phyloP scores from a whole-genome alignment of 2,113 vertebrate species.

The Triplophysa siluroides region DNA sequence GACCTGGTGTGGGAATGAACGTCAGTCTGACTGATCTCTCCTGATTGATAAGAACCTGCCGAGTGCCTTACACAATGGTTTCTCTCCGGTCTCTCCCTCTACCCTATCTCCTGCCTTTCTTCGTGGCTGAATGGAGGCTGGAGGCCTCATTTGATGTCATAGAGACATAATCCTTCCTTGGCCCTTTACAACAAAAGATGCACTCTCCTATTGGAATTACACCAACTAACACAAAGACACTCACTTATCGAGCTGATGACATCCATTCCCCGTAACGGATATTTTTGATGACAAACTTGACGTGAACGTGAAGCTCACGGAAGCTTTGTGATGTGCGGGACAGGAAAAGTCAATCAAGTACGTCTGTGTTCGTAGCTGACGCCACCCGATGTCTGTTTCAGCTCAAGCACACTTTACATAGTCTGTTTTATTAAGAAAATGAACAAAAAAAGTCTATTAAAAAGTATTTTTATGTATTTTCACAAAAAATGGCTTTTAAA shows the following conservation, averaged over 20 bases:
- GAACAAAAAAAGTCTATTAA: conserved; percentile 75
- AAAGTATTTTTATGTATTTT: conserved; percentile 99
- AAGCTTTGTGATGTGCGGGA: conserved; percentile 6
- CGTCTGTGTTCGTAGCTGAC: conserved; percentile 40
- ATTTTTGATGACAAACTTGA: conserved; percentile 55
- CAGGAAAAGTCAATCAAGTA: conserved; percentile 5
- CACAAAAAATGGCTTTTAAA: conserved; percentile 99
- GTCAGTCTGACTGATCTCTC: conserved; percentile 99
- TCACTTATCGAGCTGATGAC: conserved; percentile 54
- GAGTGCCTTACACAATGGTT: conserved; percentile 99
- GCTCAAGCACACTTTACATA: conserved; percentile 98
- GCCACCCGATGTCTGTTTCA: conserved; percentile 80
- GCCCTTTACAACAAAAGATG: conserved; percentile 58
- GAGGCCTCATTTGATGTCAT: conserved; percentile 28
- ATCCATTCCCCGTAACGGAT: conserved; percentile 40
- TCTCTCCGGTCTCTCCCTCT: conserved; percentile 39
- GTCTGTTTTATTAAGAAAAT: conserved; percentile 89
- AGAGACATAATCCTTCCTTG: conserved; percentile 37
- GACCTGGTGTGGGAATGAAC: conserved; percentile 98
- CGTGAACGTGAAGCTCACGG: conserved; percentile 52
- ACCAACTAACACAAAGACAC: conserved; percentile 57
- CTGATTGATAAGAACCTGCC: conserved; percentile 94
- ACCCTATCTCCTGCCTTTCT: conserved; percentile 21
- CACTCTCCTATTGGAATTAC: conserved; percentile 56
- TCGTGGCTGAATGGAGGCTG: conserved; percentile 21